phyloP scores from a whole-genome alignment of 2,888 invertebrate species.

The Melitaea athalia region DNA sequence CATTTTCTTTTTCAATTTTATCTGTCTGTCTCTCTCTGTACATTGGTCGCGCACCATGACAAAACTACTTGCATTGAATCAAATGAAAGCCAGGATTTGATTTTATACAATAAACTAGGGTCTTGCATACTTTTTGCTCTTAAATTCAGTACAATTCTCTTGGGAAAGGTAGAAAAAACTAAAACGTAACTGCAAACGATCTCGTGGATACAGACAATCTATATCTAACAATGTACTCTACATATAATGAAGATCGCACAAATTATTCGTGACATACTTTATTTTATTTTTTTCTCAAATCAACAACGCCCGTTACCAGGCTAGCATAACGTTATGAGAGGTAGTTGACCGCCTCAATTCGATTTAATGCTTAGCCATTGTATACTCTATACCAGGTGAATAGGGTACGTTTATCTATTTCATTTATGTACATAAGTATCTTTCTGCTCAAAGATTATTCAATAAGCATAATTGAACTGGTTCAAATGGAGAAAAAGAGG shows the following conservation, averaged over 20 bases:
- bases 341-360: slow-evolving; percentile 63
- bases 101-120: too few species aligned
- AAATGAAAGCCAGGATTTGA: too few species aligned
- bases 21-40: too few species aligned
- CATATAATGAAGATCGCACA: background rate
- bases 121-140: too few species aligned
- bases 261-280: slow-evolving; percentile 32
- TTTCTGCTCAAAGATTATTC: slow-evolving; percentile 36
- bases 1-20: too few species aligned
- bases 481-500: slow-evolving; percentile 33
- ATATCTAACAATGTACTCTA: too few species aligned
- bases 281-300: slow-evolving; percentile 52
- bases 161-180: too few species aligned
- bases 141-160: too few species aligned
- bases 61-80: too few species aligned
- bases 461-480: slow-evolving; percentile 38
- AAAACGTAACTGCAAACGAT: too few species aligned
- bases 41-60: too few species aligned
- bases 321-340: slow-evolving; percentile 60
- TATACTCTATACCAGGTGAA: slow-evolving; percentile 28
- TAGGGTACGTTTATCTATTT: slow-evolving; percentile 25
- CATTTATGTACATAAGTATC: slow-evolving; percentile 1
- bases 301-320: slow-evolving; percentile 61
- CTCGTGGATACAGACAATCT: too few species aligned
- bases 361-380: slow-evolving; percentile 31